A percentile compares a stretch with the other conserved stretches of the same genome.
phyloP scores from a whole-genome alignment of 23 tunicate species.

The Halocynthia roretzi region DNA sequence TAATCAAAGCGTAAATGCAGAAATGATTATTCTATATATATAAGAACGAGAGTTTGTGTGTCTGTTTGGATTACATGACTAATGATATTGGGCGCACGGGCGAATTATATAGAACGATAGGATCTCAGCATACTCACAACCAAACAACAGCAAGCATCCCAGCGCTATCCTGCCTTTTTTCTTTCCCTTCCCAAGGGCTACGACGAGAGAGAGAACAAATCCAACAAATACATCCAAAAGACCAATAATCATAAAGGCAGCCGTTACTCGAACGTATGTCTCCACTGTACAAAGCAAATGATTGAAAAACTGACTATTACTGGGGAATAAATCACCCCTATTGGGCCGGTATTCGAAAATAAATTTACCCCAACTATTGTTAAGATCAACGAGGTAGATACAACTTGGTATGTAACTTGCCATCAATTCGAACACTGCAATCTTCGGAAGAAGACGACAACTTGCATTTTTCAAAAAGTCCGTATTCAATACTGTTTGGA shows the following conservation, averaged over 20 bases:
- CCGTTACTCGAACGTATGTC: constrained; percentile 20
- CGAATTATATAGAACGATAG: neutral
- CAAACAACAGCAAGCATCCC: neutral
- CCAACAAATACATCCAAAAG: neutral
- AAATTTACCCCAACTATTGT: neutral
- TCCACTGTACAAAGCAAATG: constrained; percentile 4
- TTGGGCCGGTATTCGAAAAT: neutral
- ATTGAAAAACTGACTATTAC: too few species aligned
- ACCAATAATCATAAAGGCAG: constrained; percentile 40
- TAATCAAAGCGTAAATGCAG: neutral
- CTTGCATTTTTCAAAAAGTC: constrained; percentile 17
- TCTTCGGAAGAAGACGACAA: neutral
- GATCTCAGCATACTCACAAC: constrained; percentile 1
- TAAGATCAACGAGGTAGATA: neutral
- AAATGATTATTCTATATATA: neutral
- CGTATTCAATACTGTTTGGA: neutral
- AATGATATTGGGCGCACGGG: neutral
- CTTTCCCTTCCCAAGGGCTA: constrained; percentile 4
- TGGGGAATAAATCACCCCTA: too few species aligned
- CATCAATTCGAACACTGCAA: neutral
- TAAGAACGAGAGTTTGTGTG: neutral
- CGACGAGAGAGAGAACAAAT: constrained; percentile 1
- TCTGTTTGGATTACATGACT: neutral
- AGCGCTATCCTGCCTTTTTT: neutral
- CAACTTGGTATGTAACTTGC: constrained; percentile 1